Evolutionary conservation across 2,888 invertebrate genomes (phyloP).

Genomic region (Muschampia plurimacula): DNA sequence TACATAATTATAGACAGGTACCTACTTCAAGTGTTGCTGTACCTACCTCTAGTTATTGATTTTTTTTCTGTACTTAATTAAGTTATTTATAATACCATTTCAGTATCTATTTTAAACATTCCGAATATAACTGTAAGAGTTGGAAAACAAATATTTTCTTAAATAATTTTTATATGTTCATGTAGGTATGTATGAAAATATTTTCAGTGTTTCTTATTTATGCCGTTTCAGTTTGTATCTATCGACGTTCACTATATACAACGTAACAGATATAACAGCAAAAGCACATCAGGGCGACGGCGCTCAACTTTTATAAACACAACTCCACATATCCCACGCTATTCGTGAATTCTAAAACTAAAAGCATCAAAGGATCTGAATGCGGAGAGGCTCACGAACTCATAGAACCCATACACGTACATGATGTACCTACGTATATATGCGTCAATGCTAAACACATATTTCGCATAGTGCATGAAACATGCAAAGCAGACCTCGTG

Average conservation of each 20-base stretch:
- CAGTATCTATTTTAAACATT: no score
- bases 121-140: no score
- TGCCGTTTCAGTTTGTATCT: background rate
- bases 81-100: no score
- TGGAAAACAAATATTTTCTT: background rate
- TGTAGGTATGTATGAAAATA: background rate
- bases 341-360: conserved; percentile 18
- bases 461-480: conserved; percentile 67
- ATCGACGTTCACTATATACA: background rate
- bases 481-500: conserved; percentile 63
- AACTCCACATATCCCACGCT: background rate
- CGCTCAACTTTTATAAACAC: conserved; percentile 1
- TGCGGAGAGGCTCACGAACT: conserved; percentile 20
- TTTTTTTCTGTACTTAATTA: no score
- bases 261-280: background rate
- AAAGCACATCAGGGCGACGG: background rate
- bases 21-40: no score
- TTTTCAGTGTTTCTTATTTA: background rate
- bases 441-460: conserved; percentile 60
- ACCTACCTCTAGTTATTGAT: no score
- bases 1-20: no score
- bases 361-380: conserved; percentile 19
- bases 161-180: background rate
- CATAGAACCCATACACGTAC: conserved; percentile 29
- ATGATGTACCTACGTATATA: conserved; percentile 32